These are phyloP conservation scores for Anhinga anhinga DNA, from an alignment of 2,113 vertebrate species.

Conservation along the genomic window DNA sequence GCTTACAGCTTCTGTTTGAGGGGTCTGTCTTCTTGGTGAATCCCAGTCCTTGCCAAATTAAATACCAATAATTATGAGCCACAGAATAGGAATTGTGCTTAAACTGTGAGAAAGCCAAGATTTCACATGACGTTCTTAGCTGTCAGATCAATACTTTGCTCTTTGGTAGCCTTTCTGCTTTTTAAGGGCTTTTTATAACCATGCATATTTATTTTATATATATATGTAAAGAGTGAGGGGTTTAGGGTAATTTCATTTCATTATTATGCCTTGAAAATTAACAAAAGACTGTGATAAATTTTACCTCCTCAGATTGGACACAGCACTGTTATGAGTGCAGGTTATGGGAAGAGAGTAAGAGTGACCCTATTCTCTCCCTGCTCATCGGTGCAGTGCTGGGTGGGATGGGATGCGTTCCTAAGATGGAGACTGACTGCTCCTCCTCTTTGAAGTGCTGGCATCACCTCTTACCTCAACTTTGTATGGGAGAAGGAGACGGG, in stretches of 20 bases:
- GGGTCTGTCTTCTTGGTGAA: neutral
- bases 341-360: neutral
- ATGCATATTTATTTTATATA: neutral
- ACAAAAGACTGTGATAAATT: neutral
- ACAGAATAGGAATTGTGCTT: neutral
- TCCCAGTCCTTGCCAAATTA: neutral
- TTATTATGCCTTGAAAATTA: neutral
- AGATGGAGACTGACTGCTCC: neutral
- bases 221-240: neutral
- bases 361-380: neutral
- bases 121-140: neutral
- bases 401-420: neutral
- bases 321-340: neutral
- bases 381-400: neutral
- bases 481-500: neutral
- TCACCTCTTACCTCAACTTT: neutral
- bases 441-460: neutral
- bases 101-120: neutral
- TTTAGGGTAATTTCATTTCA: neutral
- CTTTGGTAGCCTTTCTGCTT: neutral
- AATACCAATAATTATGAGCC: neutral
- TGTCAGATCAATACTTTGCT: neutral
- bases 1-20: neutral
- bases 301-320: neutral
- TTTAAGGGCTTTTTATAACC: neutral